These are phyloP conservation scores for Dunckerocampus dactyliophorus DNA, from an alignment of 2,113 vertebrate genomes.

Conservation along the genomic window DNA sequence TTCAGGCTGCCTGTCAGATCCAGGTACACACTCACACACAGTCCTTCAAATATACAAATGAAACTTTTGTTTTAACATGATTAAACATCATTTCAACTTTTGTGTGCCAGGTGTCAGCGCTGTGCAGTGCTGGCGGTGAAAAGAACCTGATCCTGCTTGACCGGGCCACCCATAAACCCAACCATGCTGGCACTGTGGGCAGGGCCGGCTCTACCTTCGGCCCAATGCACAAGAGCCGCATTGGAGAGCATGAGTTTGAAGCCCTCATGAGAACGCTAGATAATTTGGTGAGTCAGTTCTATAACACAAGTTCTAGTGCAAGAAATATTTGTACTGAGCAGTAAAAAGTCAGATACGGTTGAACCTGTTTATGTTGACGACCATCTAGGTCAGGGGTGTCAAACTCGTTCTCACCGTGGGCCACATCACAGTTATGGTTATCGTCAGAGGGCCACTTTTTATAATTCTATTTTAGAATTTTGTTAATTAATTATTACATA, in stretches of 20 bases:
- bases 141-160: constrained; percentile 91
- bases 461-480: too few species aligned
- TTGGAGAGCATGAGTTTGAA: constrained; percentile 94
- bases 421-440: too few species aligned
- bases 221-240: constrained; percentile 89
- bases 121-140: constrained; percentile 81
- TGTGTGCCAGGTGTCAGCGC: constrained; percentile 77
- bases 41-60: neutral
- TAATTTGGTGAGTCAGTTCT: constrained; percentile 77
- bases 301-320: neutral
- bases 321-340: too few species aligned
- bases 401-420: too few species aligned
- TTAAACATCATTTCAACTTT: neutral
- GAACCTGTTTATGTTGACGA: neutral
- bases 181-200: constrained; percentile 80
- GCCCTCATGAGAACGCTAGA: constrained; percentile 97
- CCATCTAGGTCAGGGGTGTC: too few species aligned
- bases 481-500: too few species aligned
- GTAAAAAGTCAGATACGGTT: neutral
- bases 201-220: constrained; percentile 93
- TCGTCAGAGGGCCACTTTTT: too few species aligned
- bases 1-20: constrained; percentile 93
- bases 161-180: constrained; percentile 77
- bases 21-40: constrained; percentile 74
- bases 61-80: neutral